Evolutionary conservation across 2,888 invertebrate genomes (phyloP).

Genomic region (Phyllotreta cruciferae): DNA sequence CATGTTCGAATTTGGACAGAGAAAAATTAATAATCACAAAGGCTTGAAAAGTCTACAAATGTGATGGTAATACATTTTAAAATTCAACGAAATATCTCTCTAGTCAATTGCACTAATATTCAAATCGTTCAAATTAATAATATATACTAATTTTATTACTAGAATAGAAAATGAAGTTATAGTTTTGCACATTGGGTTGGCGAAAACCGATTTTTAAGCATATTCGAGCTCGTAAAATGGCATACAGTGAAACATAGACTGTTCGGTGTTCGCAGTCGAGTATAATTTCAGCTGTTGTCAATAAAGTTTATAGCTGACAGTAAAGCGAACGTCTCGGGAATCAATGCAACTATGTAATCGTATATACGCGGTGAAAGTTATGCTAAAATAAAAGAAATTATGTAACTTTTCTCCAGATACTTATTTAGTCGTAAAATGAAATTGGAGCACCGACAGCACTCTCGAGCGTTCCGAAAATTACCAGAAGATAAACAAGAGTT

Average conservation of each 20-base stretch:
- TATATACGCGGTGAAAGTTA: conserved; percentile 1
- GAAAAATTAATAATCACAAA: no score
- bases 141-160: no score
- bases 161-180: not conserved
- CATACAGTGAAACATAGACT: conserved; percentile 7
- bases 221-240: not conserved
- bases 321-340: conserved; percentile 9
- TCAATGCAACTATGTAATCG: conserved; percentile 11
- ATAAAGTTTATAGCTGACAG: conserved; percentile 14
- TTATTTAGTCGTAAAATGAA: conserved; percentile 4
- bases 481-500: no score
- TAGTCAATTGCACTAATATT: no score
- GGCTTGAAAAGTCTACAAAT: no score
- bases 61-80: no score
- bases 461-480: no score
- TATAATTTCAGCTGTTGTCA: conserved; percentile 12
- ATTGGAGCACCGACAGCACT: not conserved
- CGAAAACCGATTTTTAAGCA: not conserved
- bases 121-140: no score
- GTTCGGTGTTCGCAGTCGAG: not conserved
- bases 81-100: no score
- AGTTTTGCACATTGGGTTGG: not conserved
- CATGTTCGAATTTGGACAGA: no score
- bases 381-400: conserved; percentile 8
- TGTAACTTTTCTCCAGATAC: conserved; percentile 6